These are phyloP conservation scores for Paraplagusia blochii DNA, from an alignment of 2,113 vertebrate species.

Conservation along the genomic window DNA sequence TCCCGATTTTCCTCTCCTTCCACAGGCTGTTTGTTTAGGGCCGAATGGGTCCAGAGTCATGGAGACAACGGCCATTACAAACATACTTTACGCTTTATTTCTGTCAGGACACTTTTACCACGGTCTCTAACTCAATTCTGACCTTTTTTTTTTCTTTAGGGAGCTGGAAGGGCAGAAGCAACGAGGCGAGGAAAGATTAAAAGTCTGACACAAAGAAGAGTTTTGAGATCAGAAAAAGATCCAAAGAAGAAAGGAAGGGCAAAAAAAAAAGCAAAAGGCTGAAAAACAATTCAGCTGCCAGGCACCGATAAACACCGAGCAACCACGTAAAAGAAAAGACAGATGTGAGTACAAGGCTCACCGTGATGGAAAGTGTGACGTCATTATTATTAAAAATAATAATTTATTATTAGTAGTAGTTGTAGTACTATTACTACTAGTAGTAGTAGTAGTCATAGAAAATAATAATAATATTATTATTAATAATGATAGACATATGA, in stretches of 20 bases:
- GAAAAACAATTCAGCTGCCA: no score
- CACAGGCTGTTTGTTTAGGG: slow-evolving; percentile 85
- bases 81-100: slow-evolving; percentile 13
- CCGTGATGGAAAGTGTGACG: no score
- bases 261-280: not conserved
- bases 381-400: no score
- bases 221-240: not conserved
- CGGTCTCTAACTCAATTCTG: slow-evolving; percentile 74
- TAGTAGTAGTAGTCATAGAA: no score
- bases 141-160: slow-evolving; percentile 51
- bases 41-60: slow-evolving; percentile 73
- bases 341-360: no score
- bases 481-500: not conserved
- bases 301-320: no score
- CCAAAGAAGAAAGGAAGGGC: not conserved
- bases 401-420: no score
- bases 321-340: no score
- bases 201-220: slow-evolving; percentile 23
- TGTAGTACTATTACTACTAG: not conserved
- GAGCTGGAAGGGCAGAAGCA: slow-evolving; percentile 78
- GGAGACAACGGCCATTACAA: slow-evolving; percentile 27
- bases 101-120: slow-evolving; percentile 73
- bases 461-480: not conserved
- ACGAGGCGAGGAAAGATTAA: slow-evolving; percentile 71
- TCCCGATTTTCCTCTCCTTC: slow-evolving; percentile 69